phyloP scores from a whole-genome alignment of 2,888 invertebrate species.

The Chydorus sphaericus region DNA sequence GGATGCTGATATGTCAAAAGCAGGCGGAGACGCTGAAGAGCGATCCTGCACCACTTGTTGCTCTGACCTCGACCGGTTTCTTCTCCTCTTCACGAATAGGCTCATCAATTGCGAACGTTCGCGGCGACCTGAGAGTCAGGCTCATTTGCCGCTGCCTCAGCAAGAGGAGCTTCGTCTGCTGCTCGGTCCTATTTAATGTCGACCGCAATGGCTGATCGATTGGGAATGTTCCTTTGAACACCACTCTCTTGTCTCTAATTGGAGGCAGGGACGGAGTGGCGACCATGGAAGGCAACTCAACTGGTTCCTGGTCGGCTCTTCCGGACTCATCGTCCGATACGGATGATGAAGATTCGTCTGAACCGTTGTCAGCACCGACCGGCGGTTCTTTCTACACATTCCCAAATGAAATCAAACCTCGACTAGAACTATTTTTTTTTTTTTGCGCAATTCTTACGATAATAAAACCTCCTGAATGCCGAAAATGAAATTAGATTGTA shows the following conservation, averaged over 20 bases:
- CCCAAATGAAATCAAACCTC: no score
- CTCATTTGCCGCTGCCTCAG: constrained; percentile 16
- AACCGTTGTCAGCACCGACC: no score
- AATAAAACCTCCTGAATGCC: no score
- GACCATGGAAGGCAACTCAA: no score
- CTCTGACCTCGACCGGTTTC: constrained; percentile 31
- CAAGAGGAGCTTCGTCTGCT: constrained; percentile 16
- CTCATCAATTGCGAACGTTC: constrained; percentile 32
- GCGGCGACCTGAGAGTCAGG: constrained; percentile 28
- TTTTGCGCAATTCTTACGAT: no score
- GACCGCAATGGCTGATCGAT: constrained; percentile 60
- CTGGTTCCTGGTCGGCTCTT: constrained; percentile 1
- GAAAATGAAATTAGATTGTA: no score
- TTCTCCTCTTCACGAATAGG: constrained; percentile 36
- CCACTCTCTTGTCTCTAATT: constrained; percentile 9
- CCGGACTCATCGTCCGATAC: no score
- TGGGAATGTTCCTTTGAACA: constrained; percentile 61
- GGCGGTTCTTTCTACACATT: no score
- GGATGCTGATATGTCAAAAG: constrained; percentile 6
- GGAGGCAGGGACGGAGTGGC: no score
- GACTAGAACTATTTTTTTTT: no score
- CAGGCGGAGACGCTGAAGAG: constrained; percentile 17
- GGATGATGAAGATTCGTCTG: no score
- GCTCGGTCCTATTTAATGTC: constrained; percentile 19
- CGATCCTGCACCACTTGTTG: constrained; percentile 20